Percentiles rank a stretch among this genome's conserved stretches.
Conservation (phyloP, 2,888 invertebrate genomes). For the Drosophila nr. perissopoda region DNA sequence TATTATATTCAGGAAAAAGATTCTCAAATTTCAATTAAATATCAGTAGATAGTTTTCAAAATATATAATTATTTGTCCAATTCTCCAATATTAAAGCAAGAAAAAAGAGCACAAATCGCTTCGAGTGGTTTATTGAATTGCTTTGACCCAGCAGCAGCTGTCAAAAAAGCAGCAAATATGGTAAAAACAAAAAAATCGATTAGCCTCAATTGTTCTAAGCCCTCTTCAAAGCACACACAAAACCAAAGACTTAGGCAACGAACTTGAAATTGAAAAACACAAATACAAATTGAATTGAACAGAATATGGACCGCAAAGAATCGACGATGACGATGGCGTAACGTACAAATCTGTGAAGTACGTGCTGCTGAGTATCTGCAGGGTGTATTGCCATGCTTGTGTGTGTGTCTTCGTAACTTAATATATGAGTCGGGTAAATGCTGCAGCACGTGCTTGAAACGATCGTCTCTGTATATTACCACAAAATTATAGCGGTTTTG, state of each 20-base stretch:
- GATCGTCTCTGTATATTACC: constrained; percentile 76
- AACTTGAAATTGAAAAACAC: constrained; percentile 72
- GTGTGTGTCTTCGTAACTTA: constrained; percentile 58
- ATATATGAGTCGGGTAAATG: constrained; percentile 74
- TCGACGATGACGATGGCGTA: constrained; percentile 65
- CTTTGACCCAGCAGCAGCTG: constrained; percentile 65
- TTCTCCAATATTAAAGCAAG: constrained; percentile 13
- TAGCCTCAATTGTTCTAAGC: constrained; percentile 75
- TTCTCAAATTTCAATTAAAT: constrained; percentile 9
- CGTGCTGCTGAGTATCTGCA: constrained; percentile 67
- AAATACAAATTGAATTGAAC: constrained; percentile 46
- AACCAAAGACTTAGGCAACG: constrained; percentile 71
- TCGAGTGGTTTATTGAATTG: constrained; percentile 58
- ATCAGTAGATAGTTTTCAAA: background rate
- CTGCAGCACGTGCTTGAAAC: constrained; percentile 77
- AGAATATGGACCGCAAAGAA: constrained; percentile 57
- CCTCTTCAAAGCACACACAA: constrained; percentile 55
- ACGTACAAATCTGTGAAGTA: constrained; percentile 77
- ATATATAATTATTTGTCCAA: constrained; percentile 21
- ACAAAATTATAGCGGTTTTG: constrained; percentile 79
- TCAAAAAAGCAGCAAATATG: constrained; percentile 58
- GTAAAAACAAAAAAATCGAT: constrained; percentile 60
- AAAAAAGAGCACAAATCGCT: constrained; percentile 24
- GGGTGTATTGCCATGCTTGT: constrained; percentile 26
- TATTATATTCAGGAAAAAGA: background rate